Conservation (phyloP, 2,797 vertebrate genomes). For the Sebastes glaucus region DNA sequence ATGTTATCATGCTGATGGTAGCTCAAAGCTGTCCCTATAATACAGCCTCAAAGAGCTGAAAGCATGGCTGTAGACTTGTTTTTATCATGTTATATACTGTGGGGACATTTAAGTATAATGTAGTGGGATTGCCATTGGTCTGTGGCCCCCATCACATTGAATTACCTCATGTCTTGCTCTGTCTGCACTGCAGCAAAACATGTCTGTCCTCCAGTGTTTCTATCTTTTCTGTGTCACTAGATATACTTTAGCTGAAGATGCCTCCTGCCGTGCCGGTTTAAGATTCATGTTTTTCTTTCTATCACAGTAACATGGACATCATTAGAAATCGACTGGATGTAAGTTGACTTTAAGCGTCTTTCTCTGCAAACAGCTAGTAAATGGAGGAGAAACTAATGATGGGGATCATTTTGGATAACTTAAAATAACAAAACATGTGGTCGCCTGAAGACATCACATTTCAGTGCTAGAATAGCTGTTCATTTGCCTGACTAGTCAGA, state of each 20-base stretch:
- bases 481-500: background rate
- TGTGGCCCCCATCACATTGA: constrained; percentile 10
- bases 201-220: constrained; percentile 11
- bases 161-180: constrained; percentile 1
- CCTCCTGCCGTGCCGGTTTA: constrained; percentile 12
- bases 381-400: background rate
- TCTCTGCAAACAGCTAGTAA: constrained; percentile 7
- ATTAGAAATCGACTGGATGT: constrained; percentile 25
- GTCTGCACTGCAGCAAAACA: constrained; percentile 10
- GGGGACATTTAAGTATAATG: background rate
- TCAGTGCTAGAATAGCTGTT: background rate
- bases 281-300: constrained; percentile 28
- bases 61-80: background rate
- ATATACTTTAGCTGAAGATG: background rate
- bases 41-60: background rate
- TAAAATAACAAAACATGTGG: background rate
- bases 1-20: background rate
- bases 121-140: background rate
- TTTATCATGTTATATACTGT: background rate
- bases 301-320: constrained; percentile 1
- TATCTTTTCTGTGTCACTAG: background rate
- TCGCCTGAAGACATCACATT: background rate
- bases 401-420: constrained; percentile 15
- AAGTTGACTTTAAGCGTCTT: constrained; percentile 12
- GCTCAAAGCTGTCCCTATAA: background rate